Evolutionary conservation across 2,113 vertebrate species (phyloP).

Genomic region (human (Homo sapiens)): DNA sequence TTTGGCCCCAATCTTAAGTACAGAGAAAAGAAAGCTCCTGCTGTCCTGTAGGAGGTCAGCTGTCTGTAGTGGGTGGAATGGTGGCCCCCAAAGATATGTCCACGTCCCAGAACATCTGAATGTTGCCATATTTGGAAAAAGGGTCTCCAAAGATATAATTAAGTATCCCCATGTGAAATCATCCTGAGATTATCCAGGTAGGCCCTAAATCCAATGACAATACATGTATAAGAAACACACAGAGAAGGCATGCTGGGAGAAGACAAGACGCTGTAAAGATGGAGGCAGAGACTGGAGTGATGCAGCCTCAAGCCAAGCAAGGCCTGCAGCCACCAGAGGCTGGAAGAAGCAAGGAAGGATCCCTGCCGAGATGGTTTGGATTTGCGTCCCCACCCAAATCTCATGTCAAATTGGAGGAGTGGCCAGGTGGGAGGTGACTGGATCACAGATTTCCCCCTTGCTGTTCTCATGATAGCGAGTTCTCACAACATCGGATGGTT

Average conservation of each 20-base stretch:
- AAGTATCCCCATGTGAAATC: background rate
- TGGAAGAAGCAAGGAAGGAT: fast-evolving
- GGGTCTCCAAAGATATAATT: background rate
- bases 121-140: background rate
- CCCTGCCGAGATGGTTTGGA: too few relatives aligned
- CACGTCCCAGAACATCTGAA: background rate
- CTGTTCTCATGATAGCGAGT: too few relatives aligned
- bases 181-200: background rate
- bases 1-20: background rate
- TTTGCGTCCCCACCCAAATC: too few relatives aligned
- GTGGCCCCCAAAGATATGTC: background rate
- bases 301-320: background rate
- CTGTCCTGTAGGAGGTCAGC: background rate
- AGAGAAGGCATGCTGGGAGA: background rate
- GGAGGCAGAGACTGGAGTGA: background rate
- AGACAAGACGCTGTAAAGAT: background rate
- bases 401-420: too few relatives aligned
- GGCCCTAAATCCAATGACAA: background rate
- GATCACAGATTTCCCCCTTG: too few relatives aligned
- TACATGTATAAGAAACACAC: background rate
- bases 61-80: background rate
- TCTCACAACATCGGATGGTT: too few relatives aligned
- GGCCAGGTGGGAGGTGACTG: too few relatives aligned
- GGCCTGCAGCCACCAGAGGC: background rate
- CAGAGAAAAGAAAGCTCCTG: background rate